Conservation (phyloP, 2,797 vertebrate genomes). For the Glyptemys insculpta region DNA sequence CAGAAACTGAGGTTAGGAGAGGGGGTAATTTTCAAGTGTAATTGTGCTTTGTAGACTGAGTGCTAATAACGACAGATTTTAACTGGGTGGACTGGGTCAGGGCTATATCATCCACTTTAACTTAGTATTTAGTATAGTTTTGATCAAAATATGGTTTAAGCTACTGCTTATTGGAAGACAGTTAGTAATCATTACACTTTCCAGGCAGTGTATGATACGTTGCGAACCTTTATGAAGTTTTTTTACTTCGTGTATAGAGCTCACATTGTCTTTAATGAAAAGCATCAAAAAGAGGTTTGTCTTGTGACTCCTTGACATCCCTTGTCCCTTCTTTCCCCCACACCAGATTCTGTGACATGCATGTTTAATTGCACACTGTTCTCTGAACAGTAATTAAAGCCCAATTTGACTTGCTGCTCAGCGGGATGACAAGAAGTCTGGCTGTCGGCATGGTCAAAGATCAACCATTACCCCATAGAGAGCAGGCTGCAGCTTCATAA, state of each 20-base stretch:
- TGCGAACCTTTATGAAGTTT: slow-evolving; percentile 5
- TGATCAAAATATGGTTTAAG: background rate
- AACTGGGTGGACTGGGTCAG: background rate
- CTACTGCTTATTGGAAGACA: background rate
- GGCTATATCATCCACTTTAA: background rate
- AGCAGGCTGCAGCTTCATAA: slow-evolving; percentile 52
- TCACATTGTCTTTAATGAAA: slow-evolving; percentile 48
- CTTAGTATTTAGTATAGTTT: background rate
- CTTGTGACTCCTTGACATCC: slow-evolving; percentile 81
- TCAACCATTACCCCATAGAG: slow-evolving; percentile 72
- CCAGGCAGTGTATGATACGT: background rate
- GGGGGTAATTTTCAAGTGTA: background rate
- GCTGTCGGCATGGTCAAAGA: slow-evolving; percentile 79
- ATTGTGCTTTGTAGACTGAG: background rate
- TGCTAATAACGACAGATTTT: background rate
- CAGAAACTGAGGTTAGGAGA: background rate
- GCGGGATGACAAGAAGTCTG: slow-evolving; percentile 74
- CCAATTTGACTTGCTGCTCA: slow-evolving; percentile 77
- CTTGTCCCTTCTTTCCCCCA: slow-evolving; percentile 44
- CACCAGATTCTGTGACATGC: slow-evolving; percentile 56
- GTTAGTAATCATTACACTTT: background rate
- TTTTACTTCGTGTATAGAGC: slow-evolving; percentile 45
- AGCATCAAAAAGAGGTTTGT: slow-evolving; percentile 76
- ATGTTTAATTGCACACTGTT: slow-evolving; percentile 74
- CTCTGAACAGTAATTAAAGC: slow-evolving; percentile 78